These are phyloP conservation scores for Ciconia stormi DNA, from an alignment of 2,113 vertebrate genomes.

Conservation along the genomic window DNA sequence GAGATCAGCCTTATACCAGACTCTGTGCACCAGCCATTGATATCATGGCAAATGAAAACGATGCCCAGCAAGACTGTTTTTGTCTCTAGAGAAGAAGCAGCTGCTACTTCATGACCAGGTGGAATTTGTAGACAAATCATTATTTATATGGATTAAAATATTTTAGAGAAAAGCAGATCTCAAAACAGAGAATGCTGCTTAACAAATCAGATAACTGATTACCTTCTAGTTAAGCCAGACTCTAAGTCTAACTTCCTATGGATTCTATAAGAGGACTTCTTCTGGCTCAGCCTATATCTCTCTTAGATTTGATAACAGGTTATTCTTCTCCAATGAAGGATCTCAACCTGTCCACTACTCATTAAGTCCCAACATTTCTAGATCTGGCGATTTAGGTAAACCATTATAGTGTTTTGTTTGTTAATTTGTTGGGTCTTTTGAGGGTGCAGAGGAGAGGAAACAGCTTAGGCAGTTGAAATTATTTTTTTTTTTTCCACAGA, in stretches of 20 bases:
- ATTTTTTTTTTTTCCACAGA: not conserved
- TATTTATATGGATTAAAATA: not conserved
- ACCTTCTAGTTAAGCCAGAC: not conserved
- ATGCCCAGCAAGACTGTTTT: not conserved
- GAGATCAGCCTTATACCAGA: not conserved
- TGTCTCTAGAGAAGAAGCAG: not conserved
- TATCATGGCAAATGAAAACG: not conserved
- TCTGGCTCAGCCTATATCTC: not conserved
- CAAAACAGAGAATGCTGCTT: not conserved
- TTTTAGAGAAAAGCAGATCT: not conserved
- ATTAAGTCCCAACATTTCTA: not conserved
- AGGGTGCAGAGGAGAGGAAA: accelerated
- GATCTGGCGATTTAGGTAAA: not conserved
- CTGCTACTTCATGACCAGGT: not conserved
- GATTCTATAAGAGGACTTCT: not conserved
- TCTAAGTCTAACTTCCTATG: not conserved
- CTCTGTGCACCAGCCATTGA: not conserved
- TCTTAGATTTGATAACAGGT: not conserved
- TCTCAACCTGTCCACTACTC: not conserved
- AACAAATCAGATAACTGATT: not conserved
- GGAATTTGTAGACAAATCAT: not conserved
- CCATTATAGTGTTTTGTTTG: not conserved
- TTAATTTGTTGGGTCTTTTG: not conserved
- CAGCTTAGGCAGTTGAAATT: not conserved
- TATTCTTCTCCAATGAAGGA: not conserved